Base-by-base conservation (phyloP, 2,888 invertebrate genomes). In the Ceramica pisi region DNA sequence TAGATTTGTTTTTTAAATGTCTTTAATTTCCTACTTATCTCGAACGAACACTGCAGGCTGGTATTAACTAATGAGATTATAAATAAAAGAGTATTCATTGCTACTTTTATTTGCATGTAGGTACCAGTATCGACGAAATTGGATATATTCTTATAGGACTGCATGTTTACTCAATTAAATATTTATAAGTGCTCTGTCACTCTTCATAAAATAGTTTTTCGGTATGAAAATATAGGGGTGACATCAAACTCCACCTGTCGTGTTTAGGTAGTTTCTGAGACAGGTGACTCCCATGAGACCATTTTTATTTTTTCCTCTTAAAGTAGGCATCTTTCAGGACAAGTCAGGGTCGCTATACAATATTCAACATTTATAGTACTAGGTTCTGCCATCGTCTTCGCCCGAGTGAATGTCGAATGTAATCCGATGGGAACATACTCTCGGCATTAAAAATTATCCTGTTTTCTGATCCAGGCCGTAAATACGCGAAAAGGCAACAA, bases 1-100 rank as follows among this genome's bases (percentile, higher is more conserved):
- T 64, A 31, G 38, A 81, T 67, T 69, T 66, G 51, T 31, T 46
- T 51, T 61, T 64, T n/a, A 60, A 60, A 62, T 59, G 21, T 5
- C 1, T 31, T 60, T 60, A 4, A 35, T 65, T 46, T 19, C 31
- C 31, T 59, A 50, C 16, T 48, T 60, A 55, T 63, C 21, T 50
- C 12, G 35, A 19, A 35, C 50, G 35, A 44, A 64, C 31, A 46
- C 9, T 41, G 23, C 5, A 14, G 26, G 55, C 21, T 61, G 60
- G 16, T n/a, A 14, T 21, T 75, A 53, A 59, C n/a, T n/a, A n/a
- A 19, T 5, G 26, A 19, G 5, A 31, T 55, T 55, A 26, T 53
- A 26, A 9, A 19, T 26, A 8, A 4, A 1, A 2, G 10, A 8
- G n/a, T 16, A 26, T 53, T 31, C 31, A 35, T 26, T 14, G 26